Conservation (phyloP, 2,797 vertebrate species). For the Mallotus villosus region DNA sequence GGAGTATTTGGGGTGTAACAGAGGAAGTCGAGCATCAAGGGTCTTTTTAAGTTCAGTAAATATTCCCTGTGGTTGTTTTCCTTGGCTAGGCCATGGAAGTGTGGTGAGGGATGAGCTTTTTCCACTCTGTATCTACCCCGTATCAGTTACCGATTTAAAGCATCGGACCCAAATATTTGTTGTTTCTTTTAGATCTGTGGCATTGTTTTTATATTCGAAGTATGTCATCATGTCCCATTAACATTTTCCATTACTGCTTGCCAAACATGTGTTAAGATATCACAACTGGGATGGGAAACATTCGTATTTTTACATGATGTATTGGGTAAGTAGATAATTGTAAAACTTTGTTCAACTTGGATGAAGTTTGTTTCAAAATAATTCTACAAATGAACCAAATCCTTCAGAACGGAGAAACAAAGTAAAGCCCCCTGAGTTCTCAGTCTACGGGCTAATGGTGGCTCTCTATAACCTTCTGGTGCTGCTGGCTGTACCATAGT, state of each 20-base stretch:
- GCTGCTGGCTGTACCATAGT: too few species aligned
- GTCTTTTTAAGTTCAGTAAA: conserved; percentile 49
- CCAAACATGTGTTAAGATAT: conserved; percentile 30
- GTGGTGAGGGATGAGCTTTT: conserved; percentile 33
- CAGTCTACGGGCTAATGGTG: neutral
- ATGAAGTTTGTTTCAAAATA: neutral
- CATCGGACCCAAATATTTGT: conserved; percentile 30
- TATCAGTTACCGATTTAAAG: conserved; percentile 23
- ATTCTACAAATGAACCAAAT: neutral
- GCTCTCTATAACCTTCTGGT: neutral
- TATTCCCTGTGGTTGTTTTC: conserved; percentile 48
- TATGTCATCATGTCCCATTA: conserved; percentile 43
- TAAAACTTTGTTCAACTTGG: too few species aligned
- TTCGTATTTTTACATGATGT: too few species aligned
- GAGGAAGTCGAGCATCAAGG: conserved; percentile 48
- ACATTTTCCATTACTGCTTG: conserved; percentile 42
- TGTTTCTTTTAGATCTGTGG: neutral
- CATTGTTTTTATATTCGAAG: conserved; percentile 1
- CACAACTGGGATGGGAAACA: neutral
- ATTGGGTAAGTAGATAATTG: too few species aligned
- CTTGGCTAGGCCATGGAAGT: conserved; percentile 43
- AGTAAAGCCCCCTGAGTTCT: neutral
- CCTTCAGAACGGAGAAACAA: neutral
- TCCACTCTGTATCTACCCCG: conserved; percentile 30
- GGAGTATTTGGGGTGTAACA: conserved; percentile 39